phyloP scores from a whole-genome alignment of 2,113 vertebrate genomes.

The Platysternon megacephalum region DNA sequence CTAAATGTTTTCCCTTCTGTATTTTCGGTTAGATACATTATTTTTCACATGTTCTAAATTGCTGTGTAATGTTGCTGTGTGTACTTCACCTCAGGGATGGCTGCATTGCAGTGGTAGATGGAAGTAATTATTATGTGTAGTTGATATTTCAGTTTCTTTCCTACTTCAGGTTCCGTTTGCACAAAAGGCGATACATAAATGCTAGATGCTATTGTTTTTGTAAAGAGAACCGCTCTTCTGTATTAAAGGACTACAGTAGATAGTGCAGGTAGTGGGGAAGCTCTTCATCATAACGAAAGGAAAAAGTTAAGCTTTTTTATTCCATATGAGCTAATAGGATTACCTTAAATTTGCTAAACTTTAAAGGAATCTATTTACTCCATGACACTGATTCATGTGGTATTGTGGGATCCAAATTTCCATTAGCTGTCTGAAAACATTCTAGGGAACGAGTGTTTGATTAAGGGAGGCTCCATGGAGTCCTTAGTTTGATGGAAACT shows the following conservation, averaged over 20 bases:
- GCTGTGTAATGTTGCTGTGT: neutral
- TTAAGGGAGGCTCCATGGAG: neutral
- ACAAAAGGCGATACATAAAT: neutral
- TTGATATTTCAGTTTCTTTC: neutral
- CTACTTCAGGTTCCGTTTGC: slow-evolving; percentile 7
- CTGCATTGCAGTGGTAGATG: neutral
- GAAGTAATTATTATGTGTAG: neutral
- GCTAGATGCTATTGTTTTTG: neutral
- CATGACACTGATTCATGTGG: neutral
- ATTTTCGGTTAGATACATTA: neutral
- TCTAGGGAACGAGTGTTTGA: slow-evolving; percentile 6
- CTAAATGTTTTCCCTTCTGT: neutral
- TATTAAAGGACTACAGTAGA: neutral
- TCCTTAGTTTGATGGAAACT: neutral
- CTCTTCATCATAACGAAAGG: neutral
- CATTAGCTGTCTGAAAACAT: neutral
- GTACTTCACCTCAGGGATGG: neutral
- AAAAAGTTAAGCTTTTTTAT: neutral
- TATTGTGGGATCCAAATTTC: neutral
- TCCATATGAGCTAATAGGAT: neutral
- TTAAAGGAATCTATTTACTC: neutral
- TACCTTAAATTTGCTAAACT: neutral
- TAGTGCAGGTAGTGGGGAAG: neutral
- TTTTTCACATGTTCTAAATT: neutral
- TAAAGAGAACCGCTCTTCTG: neutral